Conservation (phyloP, 2,797 vertebrate species). For the Orientallactaga sibirica region DNA sequence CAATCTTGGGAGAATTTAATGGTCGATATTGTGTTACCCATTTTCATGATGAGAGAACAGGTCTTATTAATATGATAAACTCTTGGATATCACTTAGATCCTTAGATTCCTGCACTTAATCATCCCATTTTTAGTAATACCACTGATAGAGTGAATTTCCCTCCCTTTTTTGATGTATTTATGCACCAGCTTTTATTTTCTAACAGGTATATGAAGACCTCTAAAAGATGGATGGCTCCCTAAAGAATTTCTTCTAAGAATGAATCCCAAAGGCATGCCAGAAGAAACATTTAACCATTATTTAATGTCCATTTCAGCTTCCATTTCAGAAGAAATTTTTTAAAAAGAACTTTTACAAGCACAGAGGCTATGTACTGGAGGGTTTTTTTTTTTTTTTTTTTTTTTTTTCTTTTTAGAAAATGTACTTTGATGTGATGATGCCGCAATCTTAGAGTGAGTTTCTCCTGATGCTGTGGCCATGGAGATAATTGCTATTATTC, state of each 20-base stretch:
- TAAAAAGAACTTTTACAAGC: neutral
- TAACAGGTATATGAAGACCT: neutral
- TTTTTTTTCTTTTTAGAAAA: neutral
- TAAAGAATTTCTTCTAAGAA: conserved; percentile 18
- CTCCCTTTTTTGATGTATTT: neutral
- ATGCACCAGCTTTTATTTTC: neutral
- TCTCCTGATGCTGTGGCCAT: rapidly evolving
- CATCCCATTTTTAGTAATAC: neutral
- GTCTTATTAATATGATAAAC: neutral
- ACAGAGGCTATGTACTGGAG: neutral
- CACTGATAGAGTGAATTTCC: neutral
- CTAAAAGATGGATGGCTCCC: neutral
- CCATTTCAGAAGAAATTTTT: neutral
- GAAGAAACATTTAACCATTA: conserved; percentile 53
- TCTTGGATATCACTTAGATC: neutral
- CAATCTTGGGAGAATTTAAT: neutral
- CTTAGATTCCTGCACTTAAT: neutral
- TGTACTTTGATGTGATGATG: neutral
- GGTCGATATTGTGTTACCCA: neutral
- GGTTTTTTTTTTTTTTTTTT: neutral
- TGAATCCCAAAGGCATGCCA: neutral
- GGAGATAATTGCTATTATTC: neutral
- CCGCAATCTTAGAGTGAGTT: neutral
- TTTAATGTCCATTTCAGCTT: neutral
- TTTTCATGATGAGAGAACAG: neutral